Base-by-base conservation (phyloP, 2,888 invertebrate genomes). In the Zhuqinia jingwanae region DNA sequence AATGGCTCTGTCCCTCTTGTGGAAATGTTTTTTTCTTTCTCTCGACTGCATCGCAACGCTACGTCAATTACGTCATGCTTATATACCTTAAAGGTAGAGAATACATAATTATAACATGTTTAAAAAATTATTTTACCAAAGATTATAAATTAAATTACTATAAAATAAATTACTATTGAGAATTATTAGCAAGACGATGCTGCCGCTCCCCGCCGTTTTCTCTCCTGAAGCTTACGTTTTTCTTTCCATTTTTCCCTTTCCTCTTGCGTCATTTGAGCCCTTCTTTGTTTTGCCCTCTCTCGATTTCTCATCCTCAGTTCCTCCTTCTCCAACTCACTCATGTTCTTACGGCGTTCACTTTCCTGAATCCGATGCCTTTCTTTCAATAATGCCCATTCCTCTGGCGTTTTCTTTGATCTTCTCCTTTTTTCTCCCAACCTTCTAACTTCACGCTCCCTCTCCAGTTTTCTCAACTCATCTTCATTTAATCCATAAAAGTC, bases 351-450 rank as follows among this genome's bases (percentile, higher is more conserved):
- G 5, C 27, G 11, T 8, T 68, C 68, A 17, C 42, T 2, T 15
- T 68, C 68, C 42, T 68, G 68, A 42, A 68, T 2, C 6, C 68
- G 68, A n/a, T 42, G 36, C 17, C 68, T 2, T 17, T 68, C 68
- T 10, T 17, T n/a, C 2, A 42, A 17, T 42, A n/a, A 11, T 11
- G 1, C 42, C 15, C 1, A 6, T 42, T 68, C 17, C 22, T 68
- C 68, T 20, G 10, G 17, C 1, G n/a, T 20, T n/a, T 20, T n/a
- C 42, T 20, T 36, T 1, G 1, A 8, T 20, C 68, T 36, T 42
- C 42, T n/a, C 2, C 68, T 36, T 20, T 20, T 2, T 13, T 68
- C 63, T 15, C 27, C 27, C 27, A 30, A 15, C 1, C 63, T 10
- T 30, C 63, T 63, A 13, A 15, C 13, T 27, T 25, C 10, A 27